Base-by-base conservation (phyloP, 2,888 invertebrate species). In the Apodemia hepburni region DNA sequence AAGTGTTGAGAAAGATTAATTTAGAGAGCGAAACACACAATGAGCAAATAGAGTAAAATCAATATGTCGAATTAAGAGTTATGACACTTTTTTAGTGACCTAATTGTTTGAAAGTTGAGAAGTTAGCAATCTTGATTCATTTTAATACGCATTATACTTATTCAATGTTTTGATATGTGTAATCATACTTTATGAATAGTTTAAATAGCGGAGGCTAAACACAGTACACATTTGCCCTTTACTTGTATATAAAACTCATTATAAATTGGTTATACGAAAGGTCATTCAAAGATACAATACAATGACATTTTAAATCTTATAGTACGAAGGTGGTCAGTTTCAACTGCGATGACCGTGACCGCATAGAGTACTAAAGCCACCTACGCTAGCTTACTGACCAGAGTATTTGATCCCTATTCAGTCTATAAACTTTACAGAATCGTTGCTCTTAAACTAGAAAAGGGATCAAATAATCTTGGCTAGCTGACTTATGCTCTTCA, bases 381-480 rank as follows among this genome's bases (percentile, higher is more conserved):
- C 86, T 81, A 86, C 84, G 82, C 80, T 66, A 64, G 61, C 70
- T 47, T 54, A 51, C 59, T 61, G 61, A 68, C 84, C 81, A 82
- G 64, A 27, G 12, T 11, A 12, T 51, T 22, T 51, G 51, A 51
- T 22, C 51, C 22, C 51, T 51, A 51, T 51, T 51, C 18, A 17
- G 49, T 49, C 8, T 18, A 49, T 49, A 22, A 51, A 51, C 51
- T 27, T 51, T 51, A 51, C 11, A 51, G 18, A 51, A 22, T 51
- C 11, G 22, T 22, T 51, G 22, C 51, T 27, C 27, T 51, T 18
- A 51, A 51, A 51, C 51, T 51, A 51, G 51, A 51, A 51, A 22
- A 51, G 51, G 51, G 51, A 22, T 12, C 51, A 51, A 12, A 51
- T 51, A 12, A 51, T 51, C 27, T 51, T 51, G 51, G 51, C 22